Conservation (phyloP, 2,113 vertebrate genomes). For the Eurystomus gularis region DNA sequence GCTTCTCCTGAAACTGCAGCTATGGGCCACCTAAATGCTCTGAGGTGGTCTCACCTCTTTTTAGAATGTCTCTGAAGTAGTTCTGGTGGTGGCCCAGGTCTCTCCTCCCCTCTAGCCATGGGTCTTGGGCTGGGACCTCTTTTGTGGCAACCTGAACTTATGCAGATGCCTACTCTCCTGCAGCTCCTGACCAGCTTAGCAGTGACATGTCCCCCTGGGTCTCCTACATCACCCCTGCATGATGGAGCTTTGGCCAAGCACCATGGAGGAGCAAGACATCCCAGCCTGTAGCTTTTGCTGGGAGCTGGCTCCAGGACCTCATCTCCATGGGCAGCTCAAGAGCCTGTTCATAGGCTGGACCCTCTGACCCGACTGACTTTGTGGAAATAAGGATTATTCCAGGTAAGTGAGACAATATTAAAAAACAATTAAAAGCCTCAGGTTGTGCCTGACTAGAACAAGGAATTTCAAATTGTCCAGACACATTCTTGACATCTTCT, state of each 20-base stretch:
- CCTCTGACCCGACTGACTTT: neutral
- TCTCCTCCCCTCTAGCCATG: neutral
- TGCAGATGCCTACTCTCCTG: neutral
- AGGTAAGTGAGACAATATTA: neutral
- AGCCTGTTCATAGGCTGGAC: neutral
- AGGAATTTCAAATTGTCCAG: neutral
- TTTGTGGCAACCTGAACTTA: neutral
- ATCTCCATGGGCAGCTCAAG: neutral
- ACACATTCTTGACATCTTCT: neutral
- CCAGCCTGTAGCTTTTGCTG: neutral
- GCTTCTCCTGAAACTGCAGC: neutral
- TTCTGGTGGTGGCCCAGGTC: neutral
- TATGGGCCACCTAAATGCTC: neutral
- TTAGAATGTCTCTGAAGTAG: neutral
- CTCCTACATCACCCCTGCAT: neutral
- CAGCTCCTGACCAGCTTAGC: neutral
- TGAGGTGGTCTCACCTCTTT: neutral
- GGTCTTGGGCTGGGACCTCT: neutral
- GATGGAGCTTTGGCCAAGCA: neutral
- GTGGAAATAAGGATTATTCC: too few species aligned
- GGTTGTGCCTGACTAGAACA: neutral
- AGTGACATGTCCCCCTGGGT: fast-evolving
- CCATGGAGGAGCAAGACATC: neutral
- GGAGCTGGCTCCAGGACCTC: neutral
- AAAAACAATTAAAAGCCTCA: neutral